Conservation (phyloP, 2,888 invertebrate genomes). For the Oeneis ivallda region DNA sequence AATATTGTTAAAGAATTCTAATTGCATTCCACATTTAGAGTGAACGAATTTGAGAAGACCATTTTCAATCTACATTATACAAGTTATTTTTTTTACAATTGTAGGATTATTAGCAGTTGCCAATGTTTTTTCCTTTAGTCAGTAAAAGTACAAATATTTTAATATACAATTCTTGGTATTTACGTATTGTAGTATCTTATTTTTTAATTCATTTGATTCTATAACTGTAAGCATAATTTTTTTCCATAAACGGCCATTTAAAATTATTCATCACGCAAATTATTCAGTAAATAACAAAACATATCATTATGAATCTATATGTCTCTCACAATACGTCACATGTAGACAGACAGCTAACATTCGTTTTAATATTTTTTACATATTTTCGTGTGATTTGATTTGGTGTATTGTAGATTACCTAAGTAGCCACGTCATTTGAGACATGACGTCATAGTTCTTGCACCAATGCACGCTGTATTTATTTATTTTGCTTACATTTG, state of each 20-base stretch:
- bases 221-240: conserved; percentile 80
- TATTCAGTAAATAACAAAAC: conserved; percentile 77
- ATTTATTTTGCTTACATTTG: conserved; percentile 41
- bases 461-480: conserved; percentile 32
- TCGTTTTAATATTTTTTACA: conserved; percentile 15
- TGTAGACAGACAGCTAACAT: conserved; percentile 32
- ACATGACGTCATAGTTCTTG: neutral
- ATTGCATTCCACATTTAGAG: conserved; percentile 83
- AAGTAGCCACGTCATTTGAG: neutral
- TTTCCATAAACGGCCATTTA: conserved; percentile 75
- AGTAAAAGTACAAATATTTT: conserved; percentile 92
- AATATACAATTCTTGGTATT: conserved; percentile 83
- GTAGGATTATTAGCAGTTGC: conserved; percentile 82
- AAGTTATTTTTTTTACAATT: conserved; percentile 80
- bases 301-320: conserved; percentile 76
- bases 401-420: conserved; percentile 13
- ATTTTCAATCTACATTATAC: conserved; percentile 82
- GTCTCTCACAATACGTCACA: conserved; percentile 49
- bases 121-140: conserved; percentile 87
- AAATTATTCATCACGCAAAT: conserved; percentile 71
- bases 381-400: conserved; percentile 20
- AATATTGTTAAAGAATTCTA: conserved; percentile 83
- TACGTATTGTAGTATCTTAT: conserved; percentile 81
- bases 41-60: conserved; percentile 81
- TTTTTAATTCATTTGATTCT: conserved; percentile 78